Conservation (phyloP, 2,888 invertebrate species). For the Meghimatium bilineatum region DNA sequence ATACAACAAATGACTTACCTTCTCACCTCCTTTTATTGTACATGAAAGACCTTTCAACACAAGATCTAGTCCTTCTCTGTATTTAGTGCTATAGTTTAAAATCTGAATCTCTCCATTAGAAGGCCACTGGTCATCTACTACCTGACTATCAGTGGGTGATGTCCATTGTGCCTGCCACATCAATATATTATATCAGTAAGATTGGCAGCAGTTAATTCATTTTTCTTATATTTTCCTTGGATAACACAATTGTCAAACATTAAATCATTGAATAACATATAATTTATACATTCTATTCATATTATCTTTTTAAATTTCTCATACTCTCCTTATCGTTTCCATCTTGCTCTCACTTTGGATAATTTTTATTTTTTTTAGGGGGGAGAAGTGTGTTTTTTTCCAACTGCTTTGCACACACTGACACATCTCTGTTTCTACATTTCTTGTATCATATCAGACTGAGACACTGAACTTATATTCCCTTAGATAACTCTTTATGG, state of each 20-base stretch:
- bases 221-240: not conserved
- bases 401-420: too few species aligned
- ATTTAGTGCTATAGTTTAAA: constrained; percentile 68
- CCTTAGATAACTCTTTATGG: too few species aligned
- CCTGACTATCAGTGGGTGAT: constrained; percentile 52
- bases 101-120: constrained; percentile 68
- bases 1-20: constrained; percentile 57
- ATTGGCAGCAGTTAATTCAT: not conserved
- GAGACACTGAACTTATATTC: too few species aligned
- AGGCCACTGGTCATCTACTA: constrained; percentile 69
- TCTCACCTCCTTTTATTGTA: constrained; percentile 69
- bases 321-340: not conserved
- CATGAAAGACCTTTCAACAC: constrained; percentile 70
- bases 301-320: too few species aligned
- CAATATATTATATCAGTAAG: not conserved
- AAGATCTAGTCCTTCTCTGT: constrained; percentile 72
- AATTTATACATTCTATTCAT: too few species aligned
- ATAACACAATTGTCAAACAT: not conserved
- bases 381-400: too few species aligned
- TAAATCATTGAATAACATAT: too few species aligned
- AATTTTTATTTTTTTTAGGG: too few species aligned
- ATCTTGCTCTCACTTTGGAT: not conserved
- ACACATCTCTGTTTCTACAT: too few species aligned
- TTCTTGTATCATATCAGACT: too few species aligned
- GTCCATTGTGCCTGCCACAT: constrained; percentile 62